Evolutionary conservation across 2,113 vertebrate species (phyloP), one percentile per base, ranked within the genome.

Genomic region (Limanda limanda): DNA sequence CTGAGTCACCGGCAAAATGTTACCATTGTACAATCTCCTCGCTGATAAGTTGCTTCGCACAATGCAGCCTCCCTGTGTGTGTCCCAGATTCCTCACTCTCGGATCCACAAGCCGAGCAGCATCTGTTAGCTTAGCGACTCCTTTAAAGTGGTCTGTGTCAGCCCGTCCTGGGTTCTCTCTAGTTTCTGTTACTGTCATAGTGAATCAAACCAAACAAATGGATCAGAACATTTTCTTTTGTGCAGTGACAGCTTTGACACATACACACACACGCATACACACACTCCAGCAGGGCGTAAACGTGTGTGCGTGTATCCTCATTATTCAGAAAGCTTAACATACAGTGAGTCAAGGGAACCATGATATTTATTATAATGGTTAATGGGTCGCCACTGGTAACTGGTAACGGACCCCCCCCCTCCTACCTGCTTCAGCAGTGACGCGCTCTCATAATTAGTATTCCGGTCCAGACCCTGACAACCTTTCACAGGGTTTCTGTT

Each of bases 401-500:
- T 78, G 35, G 42, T n/a, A n/a, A n/a, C n/a, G 57, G 71, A 35
- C 68, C 20, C 21, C 61, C 63, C 61, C 31, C 68, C 20, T 20
- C 61, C 67, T 67, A 55, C 51, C 66, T 72, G 64, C 45, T 71
- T 74, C 62, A 10, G 35, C 68, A 71, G 18, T 56, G 66, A 68
- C 35, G 20, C 59, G 21, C 23, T 65, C 48, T 31, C 7, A 60
- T 82, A 81, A 91, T 93, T 90, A 85, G 72, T 65, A 85, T 91
- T 91, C 87, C 45, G 21, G 71, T 79, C 71, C 82, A 55, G 68
- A 71, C 67, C 64, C 45, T 7, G 25, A 70, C 82, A 89, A 78
- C 90, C 83, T 90, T 88, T 81, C 68, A 83, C 81, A 69, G 74
- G 84, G 69, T 85, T 85, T 48, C 78, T 83, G 59, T 68, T 0